Percentiles rank a stretch among this genome's conserved stretches.
Evolutionary conservation across 2,888 invertebrate species (phyloP).

Genomic region (Perdita meconis): DNA sequence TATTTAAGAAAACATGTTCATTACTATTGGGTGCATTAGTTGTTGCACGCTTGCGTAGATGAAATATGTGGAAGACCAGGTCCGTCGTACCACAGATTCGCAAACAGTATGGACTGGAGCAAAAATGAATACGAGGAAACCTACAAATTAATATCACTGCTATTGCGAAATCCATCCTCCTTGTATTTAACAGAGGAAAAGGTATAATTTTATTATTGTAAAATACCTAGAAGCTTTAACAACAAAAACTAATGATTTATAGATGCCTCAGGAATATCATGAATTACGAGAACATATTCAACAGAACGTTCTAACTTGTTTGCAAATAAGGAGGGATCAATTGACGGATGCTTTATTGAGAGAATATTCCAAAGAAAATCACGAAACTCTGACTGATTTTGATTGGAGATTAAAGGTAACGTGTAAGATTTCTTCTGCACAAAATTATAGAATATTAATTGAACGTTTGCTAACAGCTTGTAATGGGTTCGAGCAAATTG

Average conservation of each 20-base stretch:
- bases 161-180: slow-evolving; percentile 75
- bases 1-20: not conserved
- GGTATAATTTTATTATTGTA: slow-evolving; percentile 58
- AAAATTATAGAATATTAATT: not conserved
- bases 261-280: slow-evolving; percentile 80
- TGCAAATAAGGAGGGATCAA: slow-evolving; percentile 75
- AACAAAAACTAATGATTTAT: not conserved
- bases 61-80: slow-evolving; percentile 79
- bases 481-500: slow-evolving; percentile 85
- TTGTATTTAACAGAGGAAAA: slow-evolving; percentile 76
- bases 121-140: slow-evolving; percentile 74
- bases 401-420: slow-evolving; percentile 85
- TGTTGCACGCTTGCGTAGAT: slow-evolving; percentile 79
- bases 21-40: slow-evolving; percentile 70
- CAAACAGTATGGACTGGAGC: slow-evolving; percentile 75
- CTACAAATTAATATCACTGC: slow-evolving; percentile 68
- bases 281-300: slow-evolving; percentile 78
- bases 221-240: not conserved
- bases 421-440: not conserved
- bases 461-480: slow-evolving; percentile 77
- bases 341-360: slow-evolving; percentile 74
- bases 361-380: slow-evolving; percentile 77
- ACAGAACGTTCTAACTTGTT: slow-evolving; percentile 71
- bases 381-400: slow-evolving; percentile 83
- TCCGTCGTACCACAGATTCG: slow-evolving; percentile 73